phyloP scores from a whole-genome alignment of 2,797 vertebrate species.

The Sebastes hopkinsi region DNA sequence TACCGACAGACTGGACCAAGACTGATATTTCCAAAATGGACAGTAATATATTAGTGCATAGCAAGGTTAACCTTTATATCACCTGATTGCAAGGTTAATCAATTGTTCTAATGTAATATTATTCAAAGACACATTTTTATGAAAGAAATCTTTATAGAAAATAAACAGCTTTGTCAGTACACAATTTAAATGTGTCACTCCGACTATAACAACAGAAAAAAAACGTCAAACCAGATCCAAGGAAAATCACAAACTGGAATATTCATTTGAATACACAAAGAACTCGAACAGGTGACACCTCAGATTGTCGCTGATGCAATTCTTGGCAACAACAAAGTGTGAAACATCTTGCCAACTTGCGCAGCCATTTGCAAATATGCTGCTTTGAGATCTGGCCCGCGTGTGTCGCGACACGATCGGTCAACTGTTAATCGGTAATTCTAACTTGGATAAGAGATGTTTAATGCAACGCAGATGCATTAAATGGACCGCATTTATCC shows the following conservation, averaged over 20 bases:
- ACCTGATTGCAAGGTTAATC: background rate
- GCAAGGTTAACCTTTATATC: background rate
- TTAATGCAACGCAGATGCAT: background rate
- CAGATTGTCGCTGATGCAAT: conserved; percentile 28
- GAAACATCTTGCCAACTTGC: background rate
- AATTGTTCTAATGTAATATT: background rate
- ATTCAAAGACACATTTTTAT: background rate
- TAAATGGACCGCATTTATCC: background rate
- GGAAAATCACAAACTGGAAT: background rate
- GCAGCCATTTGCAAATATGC: conserved; percentile 29
- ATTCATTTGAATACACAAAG: conserved; percentile 24
- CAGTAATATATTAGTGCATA: background rate
- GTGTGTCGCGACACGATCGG: conserved; percentile 6
- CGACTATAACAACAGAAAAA: background rate
- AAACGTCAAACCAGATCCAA: background rate
- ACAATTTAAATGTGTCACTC: background rate
- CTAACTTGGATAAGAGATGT: background rate
- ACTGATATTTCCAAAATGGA: background rate
- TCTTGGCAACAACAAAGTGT: conserved; percentile 19
- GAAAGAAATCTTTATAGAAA: background rate
- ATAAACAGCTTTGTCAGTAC: background rate
- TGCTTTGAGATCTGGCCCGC: conserved; percentile 5
- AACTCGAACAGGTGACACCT: conserved; percentile 28
- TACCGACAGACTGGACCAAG: background rate
- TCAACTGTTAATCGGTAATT: background rate